A percentile compares a stretch with the other conserved stretches of the same genome.
Evolutionary conservation across 2,113 vertebrate genomes (phyloP).

Genomic region (Salvelinus namaycush): DNA sequence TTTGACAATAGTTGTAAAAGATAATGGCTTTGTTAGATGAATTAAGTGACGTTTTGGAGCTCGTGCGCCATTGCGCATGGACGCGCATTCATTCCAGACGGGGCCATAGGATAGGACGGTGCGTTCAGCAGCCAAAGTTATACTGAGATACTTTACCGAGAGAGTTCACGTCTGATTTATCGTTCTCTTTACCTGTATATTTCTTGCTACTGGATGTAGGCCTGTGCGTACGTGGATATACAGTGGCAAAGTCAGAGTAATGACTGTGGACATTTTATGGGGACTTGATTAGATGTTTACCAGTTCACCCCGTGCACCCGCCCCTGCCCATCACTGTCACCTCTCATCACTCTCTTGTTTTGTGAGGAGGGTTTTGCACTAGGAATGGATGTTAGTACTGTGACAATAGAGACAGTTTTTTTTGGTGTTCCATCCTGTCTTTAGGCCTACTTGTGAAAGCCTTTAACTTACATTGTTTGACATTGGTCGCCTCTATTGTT

Average conservation of each 20-base stretch:
- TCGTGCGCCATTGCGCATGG: neutral
- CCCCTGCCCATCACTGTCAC: slow-evolving; percentile 5
- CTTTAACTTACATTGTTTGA: neutral
- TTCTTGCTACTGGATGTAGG: neutral
- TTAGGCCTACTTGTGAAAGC: neutral
- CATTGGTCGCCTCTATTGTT: neutral
- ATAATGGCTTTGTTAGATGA: neutral
- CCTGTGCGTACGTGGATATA: neutral
- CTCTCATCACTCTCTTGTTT: too few species aligned
- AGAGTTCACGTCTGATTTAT: neutral
- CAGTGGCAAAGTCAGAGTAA: slow-evolving; percentile 11
- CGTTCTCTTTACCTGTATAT: neutral
- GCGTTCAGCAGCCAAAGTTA: slow-evolving; percentile 8
- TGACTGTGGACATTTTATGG: neutral
- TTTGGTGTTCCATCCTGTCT: neutral
- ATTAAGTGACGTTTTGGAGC: neutral
- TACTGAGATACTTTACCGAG: neutral
- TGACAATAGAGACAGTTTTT: neutral
- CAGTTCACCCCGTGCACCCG: slow-evolving; percentile 58
- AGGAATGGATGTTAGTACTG: neutral
- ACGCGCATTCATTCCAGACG: slow-evolving; percentile 26
- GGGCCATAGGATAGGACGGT: slow-evolving; percentile 61
- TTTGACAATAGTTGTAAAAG: neutral
- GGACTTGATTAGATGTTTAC: slow-evolving; percentile 32
- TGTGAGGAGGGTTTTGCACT: slow-evolving; percentile 28